Evolutionary conservation across 1,140 invertebrate species (phyloP).

Genomic region (Rhopalosiphum maidis): DNA sequence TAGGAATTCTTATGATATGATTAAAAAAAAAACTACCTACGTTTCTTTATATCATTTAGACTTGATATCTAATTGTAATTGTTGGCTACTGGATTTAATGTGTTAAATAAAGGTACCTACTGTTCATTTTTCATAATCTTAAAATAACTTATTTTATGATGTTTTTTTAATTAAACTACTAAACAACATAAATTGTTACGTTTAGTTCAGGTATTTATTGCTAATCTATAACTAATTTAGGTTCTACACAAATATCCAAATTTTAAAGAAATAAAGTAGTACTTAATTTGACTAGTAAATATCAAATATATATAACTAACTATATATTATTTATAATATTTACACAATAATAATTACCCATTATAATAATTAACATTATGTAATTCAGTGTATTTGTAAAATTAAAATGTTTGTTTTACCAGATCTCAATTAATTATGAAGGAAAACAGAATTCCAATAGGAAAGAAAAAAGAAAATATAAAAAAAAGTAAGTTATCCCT

Average conservation of each 20-base stretch:
- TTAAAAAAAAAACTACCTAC: no score
- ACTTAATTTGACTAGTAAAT: background rate
- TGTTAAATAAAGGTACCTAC: no score
- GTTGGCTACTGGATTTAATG: no score
- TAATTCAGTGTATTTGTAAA: background rate
- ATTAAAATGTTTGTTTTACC: background rate
- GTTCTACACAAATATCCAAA: background rate
- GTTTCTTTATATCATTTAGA: no score
- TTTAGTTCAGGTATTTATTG: background rate
- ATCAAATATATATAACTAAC: background rate
- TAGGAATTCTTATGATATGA: no score
- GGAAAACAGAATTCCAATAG: conserved; percentile 52
- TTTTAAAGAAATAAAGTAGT: background rate
- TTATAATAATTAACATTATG: no score
- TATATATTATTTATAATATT: no score
- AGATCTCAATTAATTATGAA: background rate
- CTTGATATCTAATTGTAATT: no score
- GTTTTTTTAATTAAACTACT: no score
- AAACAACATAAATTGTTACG: background rate
- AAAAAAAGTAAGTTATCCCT: conserved; percentile 11
- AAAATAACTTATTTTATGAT: no score
- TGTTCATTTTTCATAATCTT: no score
- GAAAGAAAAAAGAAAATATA: conserved; percentile 21
- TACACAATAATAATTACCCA: no score
- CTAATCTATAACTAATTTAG: background rate